These are phyloP conservation scores for Tetrao urogallus DNA, from an alignment of 2,113 vertebrate species.

Conservation along the genomic window DNA sequence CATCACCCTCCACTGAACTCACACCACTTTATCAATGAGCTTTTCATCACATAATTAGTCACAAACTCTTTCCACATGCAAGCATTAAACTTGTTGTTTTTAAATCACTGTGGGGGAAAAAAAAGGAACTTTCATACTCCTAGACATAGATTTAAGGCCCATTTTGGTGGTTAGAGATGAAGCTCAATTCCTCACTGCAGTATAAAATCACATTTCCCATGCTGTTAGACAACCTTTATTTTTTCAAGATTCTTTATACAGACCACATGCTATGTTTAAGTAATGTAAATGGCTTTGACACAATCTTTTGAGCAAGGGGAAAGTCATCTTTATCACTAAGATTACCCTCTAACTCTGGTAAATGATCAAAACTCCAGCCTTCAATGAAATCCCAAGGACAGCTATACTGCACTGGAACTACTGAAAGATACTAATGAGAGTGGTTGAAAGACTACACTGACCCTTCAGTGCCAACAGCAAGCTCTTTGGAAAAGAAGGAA, in stretches of 20 bases:
- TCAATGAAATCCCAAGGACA: neutral
- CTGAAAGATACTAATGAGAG: neutral
- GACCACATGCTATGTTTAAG: constrained; percentile 31
- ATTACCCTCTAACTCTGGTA: neutral
- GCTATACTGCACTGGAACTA: neutral
- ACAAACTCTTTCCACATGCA: neutral
- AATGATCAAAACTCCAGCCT: neutral
- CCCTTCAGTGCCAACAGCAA: neutral
- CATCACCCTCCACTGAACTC: neutral
- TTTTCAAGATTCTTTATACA: neutral
- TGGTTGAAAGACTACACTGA: neutral
- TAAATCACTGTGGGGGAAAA: neutral
- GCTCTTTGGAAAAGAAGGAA: neutral
- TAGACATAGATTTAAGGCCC: neutral
- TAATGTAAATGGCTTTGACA: constrained; percentile 21
- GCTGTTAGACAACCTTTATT: neutral
- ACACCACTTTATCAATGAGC: neutral
- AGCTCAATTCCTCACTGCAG: neutral
- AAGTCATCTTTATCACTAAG: neutral
- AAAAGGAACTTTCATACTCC: neutral
- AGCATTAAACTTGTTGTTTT: neutral
- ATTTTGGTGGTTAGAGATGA: neutral
- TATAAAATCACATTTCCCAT: neutral
- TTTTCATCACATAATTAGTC: neutral
- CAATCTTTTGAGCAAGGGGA: constrained; percentile 15